These are phyloP conservation scores for Drosophila kuntzei DNA, from an alignment of 2,888 invertebrate genomes.

Conservation along the genomic window DNA sequence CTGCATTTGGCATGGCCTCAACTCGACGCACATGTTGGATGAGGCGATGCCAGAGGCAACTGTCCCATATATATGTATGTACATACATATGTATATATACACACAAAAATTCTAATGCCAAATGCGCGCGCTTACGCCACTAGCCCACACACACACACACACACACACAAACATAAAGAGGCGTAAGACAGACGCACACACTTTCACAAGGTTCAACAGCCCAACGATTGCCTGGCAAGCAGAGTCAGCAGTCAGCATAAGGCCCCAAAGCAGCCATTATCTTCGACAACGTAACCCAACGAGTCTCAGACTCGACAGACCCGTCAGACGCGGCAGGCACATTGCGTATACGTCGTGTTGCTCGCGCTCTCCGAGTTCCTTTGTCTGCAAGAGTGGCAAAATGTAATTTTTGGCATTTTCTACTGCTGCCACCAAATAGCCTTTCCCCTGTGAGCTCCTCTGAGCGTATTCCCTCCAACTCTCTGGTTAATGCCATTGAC, in stretches of 20 bases:
- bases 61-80: slow-evolving; percentile 49
- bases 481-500: slow-evolving; percentile 44
- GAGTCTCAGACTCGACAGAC: slow-evolving; percentile 18
- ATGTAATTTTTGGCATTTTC: slow-evolving; percentile 80
- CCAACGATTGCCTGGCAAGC: slow-evolving; percentile 70
- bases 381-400: slow-evolving; percentile 77
- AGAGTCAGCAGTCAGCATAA: slow-evolving; percentile 46
- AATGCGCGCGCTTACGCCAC: slow-evolving; percentile 75
- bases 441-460: slow-evolving; percentile 14
- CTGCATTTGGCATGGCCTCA: slow-evolving; percentile 61
- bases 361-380: slow-evolving; percentile 35
- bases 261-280: slow-evolving; percentile 77
- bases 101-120: slow-evolving; percentile 69
- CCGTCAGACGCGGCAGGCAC: slow-evolving; percentile 35
- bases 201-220: slow-evolving; percentile 79
- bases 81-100: too few relatives aligned
- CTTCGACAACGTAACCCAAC: slow-evolving; percentile 73
- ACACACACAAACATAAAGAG: slow-evolving; percentile 21
- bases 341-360: slow-evolving; percentile 70
- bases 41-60: slow-evolving; percentile 42
- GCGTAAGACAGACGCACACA: slow-evolving; percentile 59
- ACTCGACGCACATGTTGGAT: slow-evolving; percentile 54
- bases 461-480: not conserved
- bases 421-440: slow-evolving; percentile 46
- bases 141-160: slow-evolving; percentile 27